phyloP scores from a whole-genome alignment of 1,140 invertebrate genomes.

The Drosophila prosaltans region DNA sequence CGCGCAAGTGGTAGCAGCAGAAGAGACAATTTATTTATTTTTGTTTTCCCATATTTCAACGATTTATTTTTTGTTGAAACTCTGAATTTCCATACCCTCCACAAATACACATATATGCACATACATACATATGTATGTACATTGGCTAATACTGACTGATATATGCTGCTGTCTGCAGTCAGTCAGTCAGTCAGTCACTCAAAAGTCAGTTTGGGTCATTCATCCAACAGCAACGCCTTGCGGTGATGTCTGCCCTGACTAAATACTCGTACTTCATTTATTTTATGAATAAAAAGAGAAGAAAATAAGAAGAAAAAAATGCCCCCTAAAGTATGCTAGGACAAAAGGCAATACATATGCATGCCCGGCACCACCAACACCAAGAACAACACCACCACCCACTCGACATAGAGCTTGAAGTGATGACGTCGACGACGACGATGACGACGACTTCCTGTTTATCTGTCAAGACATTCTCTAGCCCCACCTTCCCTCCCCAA shows the following conservation, averaged over 20 bases:
- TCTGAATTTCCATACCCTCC: background rate
- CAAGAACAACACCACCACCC: slow-evolving; percentile 34
- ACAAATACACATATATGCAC: no score
- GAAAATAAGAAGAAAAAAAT: slow-evolving; percentile 38
- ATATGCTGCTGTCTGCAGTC: background rate
- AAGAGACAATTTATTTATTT: no score
- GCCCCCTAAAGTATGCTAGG: slow-evolving; percentile 33
- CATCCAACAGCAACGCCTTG: slow-evolving; percentile 2
- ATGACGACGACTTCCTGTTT: slow-evolving; percentile 75
- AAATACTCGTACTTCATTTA: slow-evolving; percentile 76
- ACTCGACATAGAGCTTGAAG: slow-evolving; percentile 73
- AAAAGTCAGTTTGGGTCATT: background rate
- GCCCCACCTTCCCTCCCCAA: background rate
- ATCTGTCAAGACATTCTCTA: slow-evolving; percentile 65
- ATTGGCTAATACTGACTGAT: background rate
- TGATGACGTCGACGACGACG: slow-evolving; percentile 51
- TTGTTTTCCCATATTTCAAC: no score
- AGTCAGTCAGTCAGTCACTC: slow-evolving; percentile 6
- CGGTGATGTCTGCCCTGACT: slow-evolving; percentile 51
- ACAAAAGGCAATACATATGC: slow-evolving; percentile 56
- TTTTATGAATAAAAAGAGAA: slow-evolving; percentile 71
- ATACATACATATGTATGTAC: no score
- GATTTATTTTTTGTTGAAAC: background rate
- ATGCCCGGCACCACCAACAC: slow-evolving; percentile 4
- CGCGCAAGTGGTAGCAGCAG: no score